Evolutionary conservation across 2,113 vertebrate genomes (phyloP), one percentile per base, ranked within the genome.

Genomic region (Myodes glareolus): DNA sequence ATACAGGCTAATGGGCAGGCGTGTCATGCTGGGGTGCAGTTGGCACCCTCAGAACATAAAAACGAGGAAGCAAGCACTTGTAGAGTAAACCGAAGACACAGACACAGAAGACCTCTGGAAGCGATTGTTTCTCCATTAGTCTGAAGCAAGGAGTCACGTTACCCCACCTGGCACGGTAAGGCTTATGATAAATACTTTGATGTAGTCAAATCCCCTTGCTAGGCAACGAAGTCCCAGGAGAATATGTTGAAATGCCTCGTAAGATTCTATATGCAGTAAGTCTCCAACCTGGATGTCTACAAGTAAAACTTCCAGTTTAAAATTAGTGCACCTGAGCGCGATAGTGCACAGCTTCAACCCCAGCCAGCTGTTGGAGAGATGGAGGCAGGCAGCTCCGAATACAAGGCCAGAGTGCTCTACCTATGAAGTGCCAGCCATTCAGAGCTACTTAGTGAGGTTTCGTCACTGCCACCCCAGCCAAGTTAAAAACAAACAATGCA

Each of bases 201-300:
- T 65, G 93, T 39, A 87, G 39, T 85, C 31, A 93, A 91, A 80
- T 84, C 47, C 23, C 45, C 86, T 90, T 95, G 80, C 39, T 92
- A 84, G 88, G 84, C 39, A 81, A 85, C n/a, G 42, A 73, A 94
- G 52, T 94, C 88, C 97, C 85, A 73, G 42, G 86, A 95, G 70
- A 78, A 90, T 76, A 92, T 84, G 94, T 85, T 84, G 47, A 96
- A 94, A 91, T 90, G 39, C 75, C 75, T 94, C 33, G 55, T 91
- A 72, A 76, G 88, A 91, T 73, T 68, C 81, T 61, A 68, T 42
- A 31, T 68, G 76, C 25, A 90, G 4, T 31, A 92, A 92, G 29
- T 27, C 92, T 88, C 70, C 84, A 94, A 94, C 68, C 63, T 29
- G 55, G 84, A 94, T 73, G 67, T 81, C 65, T 88, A 78, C 80